Percentiles rank a stretch among this genome's conserved stretches.
These are phyloP conservation scores for Alligator sinensis DNA, from an alignment of 2,113 vertebrate genomes.

Conservation along the genomic window DNA sequence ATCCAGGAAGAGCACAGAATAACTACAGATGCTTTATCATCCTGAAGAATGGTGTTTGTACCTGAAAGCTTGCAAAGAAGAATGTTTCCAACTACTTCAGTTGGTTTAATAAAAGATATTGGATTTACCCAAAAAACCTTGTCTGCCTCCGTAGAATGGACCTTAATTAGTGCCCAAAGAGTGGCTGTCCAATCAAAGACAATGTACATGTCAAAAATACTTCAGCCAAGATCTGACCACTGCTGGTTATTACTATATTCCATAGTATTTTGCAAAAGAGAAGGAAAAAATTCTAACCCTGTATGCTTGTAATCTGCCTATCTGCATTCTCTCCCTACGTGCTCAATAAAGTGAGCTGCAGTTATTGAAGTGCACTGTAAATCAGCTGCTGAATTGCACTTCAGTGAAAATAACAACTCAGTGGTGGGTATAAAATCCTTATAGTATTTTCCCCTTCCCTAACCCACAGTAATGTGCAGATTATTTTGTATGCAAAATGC, in stretches of 20 bases:
- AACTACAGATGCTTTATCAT: too few species aligned
- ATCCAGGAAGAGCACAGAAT: too few species aligned
- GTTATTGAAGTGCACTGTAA: neutral
- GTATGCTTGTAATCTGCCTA: neutral
- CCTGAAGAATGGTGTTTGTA: too few species aligned
- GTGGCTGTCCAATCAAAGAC: neutral
- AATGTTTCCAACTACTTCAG: too few species aligned
- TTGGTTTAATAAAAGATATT: too few species aligned
- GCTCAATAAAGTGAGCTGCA: constrained; percentile 20
- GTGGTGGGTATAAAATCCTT: neutral
- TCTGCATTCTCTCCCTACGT: neutral
- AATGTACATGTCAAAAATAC: neutral
- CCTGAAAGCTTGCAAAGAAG: too few species aligned
- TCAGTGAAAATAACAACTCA: neutral
- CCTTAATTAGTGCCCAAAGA: neutral
- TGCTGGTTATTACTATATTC: neutral
- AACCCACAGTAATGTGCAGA: rapidly evolving
- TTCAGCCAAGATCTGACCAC: neutral
- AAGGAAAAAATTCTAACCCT: neutral
- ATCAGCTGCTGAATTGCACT: neutral
- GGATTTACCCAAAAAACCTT: too few species aligned
- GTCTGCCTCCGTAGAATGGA: too few species aligned
- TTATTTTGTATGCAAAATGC: neutral
- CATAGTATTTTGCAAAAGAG: neutral
- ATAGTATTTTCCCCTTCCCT: neutral